Conservation (phyloP, 2,797 vertebrate species). For the Mus spretus region DNA sequence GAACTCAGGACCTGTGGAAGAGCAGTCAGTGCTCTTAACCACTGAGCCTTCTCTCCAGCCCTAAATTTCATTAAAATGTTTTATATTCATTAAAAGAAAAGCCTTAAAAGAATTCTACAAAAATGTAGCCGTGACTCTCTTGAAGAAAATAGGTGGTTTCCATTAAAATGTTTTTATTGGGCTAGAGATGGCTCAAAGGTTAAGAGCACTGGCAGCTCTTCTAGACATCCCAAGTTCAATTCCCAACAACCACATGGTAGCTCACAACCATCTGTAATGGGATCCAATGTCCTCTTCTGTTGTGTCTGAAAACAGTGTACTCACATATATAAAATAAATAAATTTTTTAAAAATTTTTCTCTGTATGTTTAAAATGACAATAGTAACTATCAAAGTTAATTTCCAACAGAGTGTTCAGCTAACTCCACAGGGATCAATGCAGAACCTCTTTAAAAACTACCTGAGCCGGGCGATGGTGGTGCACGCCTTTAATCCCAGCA, state of each 20-base stretch:
- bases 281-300: background rate
- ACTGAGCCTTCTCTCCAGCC: too few relatives aligned
- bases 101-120: background rate
- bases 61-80: conserved; percentile 6
- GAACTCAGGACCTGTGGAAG: too few relatives aligned
- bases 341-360: background rate
- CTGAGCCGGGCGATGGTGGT: too few relatives aligned
- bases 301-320: background rate
- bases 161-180: background rate
- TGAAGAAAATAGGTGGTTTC: background rate
- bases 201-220: background rate
- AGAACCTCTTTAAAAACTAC: background rate
- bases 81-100: background rate
- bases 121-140: background rate
- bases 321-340: background rate
- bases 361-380: background rate
- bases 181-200: background rate
- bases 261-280: background rate
- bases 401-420: background rate
- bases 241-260: background rate
- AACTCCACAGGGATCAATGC: background rate
- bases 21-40: too few relatives aligned
- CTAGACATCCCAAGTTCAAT: background rate
- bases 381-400: conserved; percentile 30
- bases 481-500: too few relatives aligned